A percentile compares a stretch with the other conserved stretches of the same genome.
Conservation (phyloP, 2,888 invertebrate species). For the Caenorhabditis imperialis region DNA sequence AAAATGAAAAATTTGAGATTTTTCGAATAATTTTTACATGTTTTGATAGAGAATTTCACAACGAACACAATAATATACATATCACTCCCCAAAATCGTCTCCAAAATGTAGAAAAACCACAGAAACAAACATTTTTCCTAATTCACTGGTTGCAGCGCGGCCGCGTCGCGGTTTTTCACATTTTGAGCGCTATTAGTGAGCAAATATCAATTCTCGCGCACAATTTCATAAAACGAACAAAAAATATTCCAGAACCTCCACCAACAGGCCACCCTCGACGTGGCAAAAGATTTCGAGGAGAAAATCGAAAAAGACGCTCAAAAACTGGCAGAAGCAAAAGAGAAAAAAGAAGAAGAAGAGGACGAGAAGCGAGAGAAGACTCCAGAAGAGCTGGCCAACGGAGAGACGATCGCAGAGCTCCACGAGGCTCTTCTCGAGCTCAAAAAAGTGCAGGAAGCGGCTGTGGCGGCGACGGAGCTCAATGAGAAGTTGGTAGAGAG, state of each 20-base stretch:
- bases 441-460: conserved; percentile 56
- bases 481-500: conserved; percentile 65
- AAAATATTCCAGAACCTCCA: conserved; percentile 56
- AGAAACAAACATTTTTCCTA: too few species aligned
- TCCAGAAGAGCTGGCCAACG: conserved; percentile 21
- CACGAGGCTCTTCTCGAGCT: conserved; percentile 54
- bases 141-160: too few species aligned
- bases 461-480: conserved; percentile 61
- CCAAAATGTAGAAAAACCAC: too few species aligned
- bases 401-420: conserved; percentile 50
- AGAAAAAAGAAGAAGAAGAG: conserved; percentile 28
- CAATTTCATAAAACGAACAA: neutral
- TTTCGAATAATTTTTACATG: too few species aligned
- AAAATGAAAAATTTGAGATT: too few species aligned
- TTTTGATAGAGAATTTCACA: too few species aligned
- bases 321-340: conserved; percentile 35
- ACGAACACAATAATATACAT: too few species aligned
- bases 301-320: conserved; percentile 38
- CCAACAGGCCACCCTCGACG: conserved; percentile 63
- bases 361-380: conserved; percentile 16
- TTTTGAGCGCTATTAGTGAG: too few species aligned
- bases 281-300: conserved; percentile 60
- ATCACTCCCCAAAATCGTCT: too few species aligned
- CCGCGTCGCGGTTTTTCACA: too few species aligned
- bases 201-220: too few species aligned